phyloP scores from a whole-genome alignment of 1,140 invertebrate species.

The Bombus pyrosoma region DNA sequence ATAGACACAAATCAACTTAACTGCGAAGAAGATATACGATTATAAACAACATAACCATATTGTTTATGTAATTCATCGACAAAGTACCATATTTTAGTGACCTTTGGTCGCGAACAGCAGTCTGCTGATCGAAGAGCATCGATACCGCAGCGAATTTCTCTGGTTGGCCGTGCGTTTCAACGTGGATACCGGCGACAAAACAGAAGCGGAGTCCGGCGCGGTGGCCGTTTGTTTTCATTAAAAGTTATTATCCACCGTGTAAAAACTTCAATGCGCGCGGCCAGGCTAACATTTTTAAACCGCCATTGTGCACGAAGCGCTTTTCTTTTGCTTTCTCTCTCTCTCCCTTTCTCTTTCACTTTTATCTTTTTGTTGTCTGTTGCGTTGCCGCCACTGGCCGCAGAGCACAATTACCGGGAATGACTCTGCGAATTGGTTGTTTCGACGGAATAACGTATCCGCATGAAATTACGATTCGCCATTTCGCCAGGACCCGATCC shows the following conservation, averaged over 20 bases:
- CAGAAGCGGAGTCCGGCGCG: slow-evolving; percentile 27
- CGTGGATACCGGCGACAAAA: slow-evolving; percentile 9
- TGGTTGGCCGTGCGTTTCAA: not conserved
- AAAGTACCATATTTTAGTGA: too few relatives aligned
- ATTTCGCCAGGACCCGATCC: slow-evolving; percentile 15
- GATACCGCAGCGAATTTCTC: slow-evolving; percentile 35
- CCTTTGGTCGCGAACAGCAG: too few relatives aligned
- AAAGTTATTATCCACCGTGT: slow-evolving; percentile 65
- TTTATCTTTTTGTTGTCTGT: slow-evolving; percentile 7
- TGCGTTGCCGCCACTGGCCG: not conserved
- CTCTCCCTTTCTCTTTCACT: not conserved
- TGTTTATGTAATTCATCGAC: too few relatives aligned
- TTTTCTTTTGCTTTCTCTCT: not conserved
- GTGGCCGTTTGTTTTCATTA: slow-evolving; percentile 65
- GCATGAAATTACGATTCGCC: slow-evolving; percentile 51
- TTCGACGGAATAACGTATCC: slow-evolving; percentile 51
- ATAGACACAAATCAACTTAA: not conserved
- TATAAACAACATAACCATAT: not conserved
- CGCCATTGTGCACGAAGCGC: slow-evolving; percentile 58
- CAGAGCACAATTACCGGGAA: slow-evolving; percentile 43
- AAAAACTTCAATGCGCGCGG: slow-evolving; percentile 61
- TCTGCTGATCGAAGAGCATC: slow-evolving; percentile 46
- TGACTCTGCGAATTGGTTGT: slow-evolving; percentile 51
- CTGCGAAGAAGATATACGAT: not conserved
- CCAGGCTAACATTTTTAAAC: slow-evolving; percentile 61